Conservation (phyloP, 64 coral and sea anemone genomes). For the Anthopleura sola region DNA sequence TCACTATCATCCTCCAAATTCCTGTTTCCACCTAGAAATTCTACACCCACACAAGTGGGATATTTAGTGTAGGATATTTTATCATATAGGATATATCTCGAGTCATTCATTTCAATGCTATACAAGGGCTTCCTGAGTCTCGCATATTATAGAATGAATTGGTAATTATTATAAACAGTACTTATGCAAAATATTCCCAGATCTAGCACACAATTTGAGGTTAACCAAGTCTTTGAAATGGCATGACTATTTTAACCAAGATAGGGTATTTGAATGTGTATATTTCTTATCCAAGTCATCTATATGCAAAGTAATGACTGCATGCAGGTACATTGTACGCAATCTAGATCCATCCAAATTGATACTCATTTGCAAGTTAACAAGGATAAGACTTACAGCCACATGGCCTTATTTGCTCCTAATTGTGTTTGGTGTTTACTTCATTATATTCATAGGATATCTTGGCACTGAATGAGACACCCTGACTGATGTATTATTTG, state of each 20-base stretch:
- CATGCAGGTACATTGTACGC: background rate
- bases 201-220: background rate
- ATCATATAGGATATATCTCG: background rate
- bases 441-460: background rate
- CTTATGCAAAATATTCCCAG: background rate
- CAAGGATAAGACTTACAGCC: background rate
- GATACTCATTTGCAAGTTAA: constrained; percentile 2
- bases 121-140: background rate
- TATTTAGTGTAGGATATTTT: background rate
- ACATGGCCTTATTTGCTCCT: background rate
- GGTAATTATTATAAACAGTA: background rate
- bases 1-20: background rate
- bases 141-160: background rate
- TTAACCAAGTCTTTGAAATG: background rate
- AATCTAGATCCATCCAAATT: background rate
- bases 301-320: background rate
- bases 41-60: background rate
- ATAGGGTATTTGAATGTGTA: background rate
- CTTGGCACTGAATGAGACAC: background rate
- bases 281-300: background rate
- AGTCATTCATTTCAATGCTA: background rate
- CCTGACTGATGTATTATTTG: background rate
- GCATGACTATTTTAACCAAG: background rate
- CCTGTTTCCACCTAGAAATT: constrained; percentile 1
- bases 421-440: background rate